Evolutionary conservation across 2,888 invertebrate genomes (phyloP).

Genomic region (Pyrrhia umbra): DNA sequence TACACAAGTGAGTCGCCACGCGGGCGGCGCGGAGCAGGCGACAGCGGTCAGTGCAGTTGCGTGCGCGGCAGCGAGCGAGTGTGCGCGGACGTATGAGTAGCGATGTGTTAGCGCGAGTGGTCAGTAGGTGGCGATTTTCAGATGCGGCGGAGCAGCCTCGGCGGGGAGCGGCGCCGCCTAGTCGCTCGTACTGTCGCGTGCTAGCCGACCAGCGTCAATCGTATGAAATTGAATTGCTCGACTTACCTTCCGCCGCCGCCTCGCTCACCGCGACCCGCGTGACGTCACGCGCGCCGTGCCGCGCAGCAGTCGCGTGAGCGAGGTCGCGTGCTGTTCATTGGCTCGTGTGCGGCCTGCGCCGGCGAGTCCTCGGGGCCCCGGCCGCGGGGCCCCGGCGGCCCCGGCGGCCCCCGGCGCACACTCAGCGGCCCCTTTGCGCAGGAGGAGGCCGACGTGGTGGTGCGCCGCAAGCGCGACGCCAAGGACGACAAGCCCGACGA

Average conservation of each 20-base stretch:
- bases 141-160: slow-evolving; percentile 60
- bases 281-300: neutral
- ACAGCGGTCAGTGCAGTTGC: neutral
- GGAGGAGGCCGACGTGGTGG: slow-evolving; percentile 92
- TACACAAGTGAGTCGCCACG: slow-evolving; percentile 5
- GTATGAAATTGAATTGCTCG: slow-evolving; percentile 64
- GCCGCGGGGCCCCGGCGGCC: slow-evolving; percentile 18
- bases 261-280: slow-evolving; percentile 17
- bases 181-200: slow-evolving; percentile 42
- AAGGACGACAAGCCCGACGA: slow-evolving; percentile 71
- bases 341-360: slow-evolving; percentile 53
- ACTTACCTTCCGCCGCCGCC: slow-evolving; percentile 33
- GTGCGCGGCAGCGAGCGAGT: slow-evolving; percentile 6
- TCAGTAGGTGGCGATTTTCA: slow-evolving; percentile 70
- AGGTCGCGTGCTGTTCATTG: slow-evolving; percentile 37
- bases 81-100: slow-evolving; percentile 27
- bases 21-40: neutral
- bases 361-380: slow-evolving; percentile 18
- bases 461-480: slow-evolving; percentile 85
- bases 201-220: slow-evolving; percentile 57
- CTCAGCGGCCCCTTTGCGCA: slow-evolving; percentile 81
- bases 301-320: slow-evolving; percentile 27
- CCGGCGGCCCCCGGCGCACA: slow-evolving; percentile 15
- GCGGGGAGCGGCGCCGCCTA: slow-evolving; percentile 50
- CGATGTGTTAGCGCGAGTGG: slow-evolving; percentile 54